A percentile compares a stretch with the other conserved stretches of the same genome.
Conservation (phyloP, 2,888 invertebrate species). For the Megalurothrips usitatus region DNA sequence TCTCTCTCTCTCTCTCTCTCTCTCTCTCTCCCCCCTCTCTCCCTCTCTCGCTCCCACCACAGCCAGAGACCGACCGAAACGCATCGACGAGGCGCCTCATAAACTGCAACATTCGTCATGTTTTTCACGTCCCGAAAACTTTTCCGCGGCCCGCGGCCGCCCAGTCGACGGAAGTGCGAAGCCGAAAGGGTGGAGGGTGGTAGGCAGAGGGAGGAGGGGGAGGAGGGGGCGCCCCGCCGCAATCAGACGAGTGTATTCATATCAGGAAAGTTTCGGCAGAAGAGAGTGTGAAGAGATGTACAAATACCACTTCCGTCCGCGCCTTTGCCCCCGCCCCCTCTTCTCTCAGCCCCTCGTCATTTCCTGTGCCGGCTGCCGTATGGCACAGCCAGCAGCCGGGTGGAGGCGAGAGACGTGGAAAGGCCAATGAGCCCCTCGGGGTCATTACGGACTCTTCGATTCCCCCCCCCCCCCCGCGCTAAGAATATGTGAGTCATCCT, state of each 20-base stretch:
- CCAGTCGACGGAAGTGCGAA: background rate
- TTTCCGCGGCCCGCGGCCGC: background rate
- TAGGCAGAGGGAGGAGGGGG: background rate
- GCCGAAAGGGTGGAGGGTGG: background rate
- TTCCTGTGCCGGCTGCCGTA: too few species aligned
- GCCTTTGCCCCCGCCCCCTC: background rate
- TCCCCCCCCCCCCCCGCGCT: too few species aligned
- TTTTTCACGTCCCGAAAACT: constrained; percentile 5
- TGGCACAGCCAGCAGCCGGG: too few species aligned
- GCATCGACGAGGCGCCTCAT: background rate
- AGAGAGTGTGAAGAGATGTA: background rate
- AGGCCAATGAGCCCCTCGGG: too few species aligned
- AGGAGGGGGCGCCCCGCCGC: background rate
- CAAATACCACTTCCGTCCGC: background rate
- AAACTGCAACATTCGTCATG: constrained; percentile 6
- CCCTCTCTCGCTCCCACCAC: background rate
- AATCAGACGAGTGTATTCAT: constrained; percentile 5
- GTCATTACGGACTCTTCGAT: too few species aligned
- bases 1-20: background rate
- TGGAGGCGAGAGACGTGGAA: too few species aligned
- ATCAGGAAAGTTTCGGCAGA: background rate
- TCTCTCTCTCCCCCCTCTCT: background rate
- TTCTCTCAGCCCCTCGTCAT: too few species aligned
- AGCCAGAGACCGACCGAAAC: too few species aligned
- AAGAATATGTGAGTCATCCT: too few species aligned